These are phyloP conservation scores for Todus mexicanus DNA, from an alignment of 2,797 vertebrate genomes.

Conservation along the genomic window DNA sequence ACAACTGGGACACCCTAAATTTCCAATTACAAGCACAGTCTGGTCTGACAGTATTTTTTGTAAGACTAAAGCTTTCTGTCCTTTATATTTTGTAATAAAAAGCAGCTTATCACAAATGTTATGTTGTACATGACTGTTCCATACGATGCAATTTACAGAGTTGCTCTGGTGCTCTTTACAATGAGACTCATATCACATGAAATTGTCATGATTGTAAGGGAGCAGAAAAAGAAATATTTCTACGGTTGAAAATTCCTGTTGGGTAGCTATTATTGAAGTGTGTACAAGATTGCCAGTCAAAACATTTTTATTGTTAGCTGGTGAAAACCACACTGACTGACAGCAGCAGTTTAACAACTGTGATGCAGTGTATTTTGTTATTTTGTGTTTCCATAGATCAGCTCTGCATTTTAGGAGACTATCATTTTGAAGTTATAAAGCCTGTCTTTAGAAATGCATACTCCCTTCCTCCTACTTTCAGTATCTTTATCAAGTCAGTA, in stretches of 20 bases:
- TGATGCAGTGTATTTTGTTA: not conserved
- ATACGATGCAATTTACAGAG: not conserved
- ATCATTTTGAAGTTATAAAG: not conserved
- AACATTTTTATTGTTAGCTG: not conserved
- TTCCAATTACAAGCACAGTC: not conserved
- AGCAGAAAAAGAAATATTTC: not conserved
- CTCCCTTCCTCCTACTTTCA: not conserved
- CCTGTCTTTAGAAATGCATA: not conserved
- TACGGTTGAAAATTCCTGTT: not conserved
- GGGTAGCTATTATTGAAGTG: not conserved
- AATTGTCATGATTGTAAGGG: not conserved
- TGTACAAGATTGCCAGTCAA: not conserved
- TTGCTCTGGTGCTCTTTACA: not conserved
- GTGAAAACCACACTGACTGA: not conserved
- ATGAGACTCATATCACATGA: accelerated
- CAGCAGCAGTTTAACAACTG: not conserved
- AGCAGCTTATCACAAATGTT: too few relatives aligned
- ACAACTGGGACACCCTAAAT: not conserved
- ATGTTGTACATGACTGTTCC: not conserved
- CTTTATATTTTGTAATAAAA: too few relatives aligned
- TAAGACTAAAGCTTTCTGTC: not conserved
- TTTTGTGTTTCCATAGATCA: not conserved
- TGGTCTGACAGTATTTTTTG: not conserved
- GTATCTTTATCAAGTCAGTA: not conserved
- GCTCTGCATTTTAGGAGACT: not conserved